A percentile compares a stretch with the other conserved stretches of the same genome.
Evolutionary conservation across 2,888 invertebrate species (phyloP).

Genomic region (Nomada hirtipes): DNA sequence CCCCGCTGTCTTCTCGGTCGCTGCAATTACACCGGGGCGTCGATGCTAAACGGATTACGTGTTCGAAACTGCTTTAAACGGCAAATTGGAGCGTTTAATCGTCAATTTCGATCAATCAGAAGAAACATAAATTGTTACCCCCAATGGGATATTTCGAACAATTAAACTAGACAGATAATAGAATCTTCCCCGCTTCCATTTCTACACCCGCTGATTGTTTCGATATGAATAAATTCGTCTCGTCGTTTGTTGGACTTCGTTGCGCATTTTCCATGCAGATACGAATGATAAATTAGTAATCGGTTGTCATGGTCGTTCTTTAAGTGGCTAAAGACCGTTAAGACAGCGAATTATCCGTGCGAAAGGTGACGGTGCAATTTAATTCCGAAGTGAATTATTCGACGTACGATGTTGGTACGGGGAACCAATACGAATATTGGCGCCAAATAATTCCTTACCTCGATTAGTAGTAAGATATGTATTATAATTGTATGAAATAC

Average conservation of each 20-base stretch:
- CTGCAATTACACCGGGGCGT: conserved; percentile 40
- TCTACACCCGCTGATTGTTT: too few relatives aligned
- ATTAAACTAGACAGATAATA: not conserved
- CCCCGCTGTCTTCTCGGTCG: conserved; percentile 17
- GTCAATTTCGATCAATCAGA: not conserved
- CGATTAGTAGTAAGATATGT: too few relatives aligned
- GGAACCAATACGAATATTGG: too few relatives aligned
- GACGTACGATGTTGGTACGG: too few relatives aligned
- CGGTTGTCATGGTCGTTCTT: not conserved
- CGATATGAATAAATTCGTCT: too few relatives aligned
- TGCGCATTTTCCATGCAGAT: not conserved
- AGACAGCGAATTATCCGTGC: not conserved
- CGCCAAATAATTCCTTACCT: too few relatives aligned
- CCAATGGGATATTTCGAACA: not conserved
- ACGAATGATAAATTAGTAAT: not conserved
- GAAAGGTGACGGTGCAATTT: not conserved
- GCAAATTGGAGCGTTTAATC: not conserved
- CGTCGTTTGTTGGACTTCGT: not conserved
- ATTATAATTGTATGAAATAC: too few relatives aligned
- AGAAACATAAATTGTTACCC: not conserved
- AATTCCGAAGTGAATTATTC: too few relatives aligned
- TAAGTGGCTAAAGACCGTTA: not conserved
- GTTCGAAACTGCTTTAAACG: conserved; percentile 7
- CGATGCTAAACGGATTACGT: conserved; percentile 31
- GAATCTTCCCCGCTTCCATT: too few relatives aligned